These are phyloP conservation scores for Tachina fera DNA, from an alignment of 2,888 invertebrate species.

Conservation along the genomic window DNA sequence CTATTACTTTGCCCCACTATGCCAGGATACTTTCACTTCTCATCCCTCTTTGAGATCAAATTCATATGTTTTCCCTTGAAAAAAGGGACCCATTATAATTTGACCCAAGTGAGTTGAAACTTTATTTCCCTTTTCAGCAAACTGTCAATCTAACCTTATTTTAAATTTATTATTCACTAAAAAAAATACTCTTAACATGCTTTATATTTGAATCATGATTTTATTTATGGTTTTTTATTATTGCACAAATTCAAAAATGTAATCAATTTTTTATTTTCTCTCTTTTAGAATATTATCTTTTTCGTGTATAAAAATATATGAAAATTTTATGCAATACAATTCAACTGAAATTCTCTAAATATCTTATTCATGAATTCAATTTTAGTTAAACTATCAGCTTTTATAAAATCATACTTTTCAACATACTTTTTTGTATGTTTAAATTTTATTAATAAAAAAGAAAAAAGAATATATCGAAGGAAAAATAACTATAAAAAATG, in stretches of 20 bases:
- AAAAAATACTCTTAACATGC: not conserved
- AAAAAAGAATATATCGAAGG: not conserved
- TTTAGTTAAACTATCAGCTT: slow-evolving; percentile 57
- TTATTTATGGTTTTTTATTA: slow-evolving; percentile 1
- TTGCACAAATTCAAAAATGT: slow-evolving; percentile 35
- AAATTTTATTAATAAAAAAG: slow-evolving; percentile 45
- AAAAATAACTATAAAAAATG: slow-evolving; percentile 27
- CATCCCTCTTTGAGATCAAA: too few species aligned
- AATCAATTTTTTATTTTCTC: slow-evolving; percentile 52
- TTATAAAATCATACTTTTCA: slow-evolving; percentile 31
- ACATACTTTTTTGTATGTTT: slow-evolving; percentile 18
- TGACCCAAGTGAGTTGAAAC: too few species aligned
- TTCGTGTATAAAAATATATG: slow-evolving; percentile 4
- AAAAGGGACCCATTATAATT: too few species aligned
- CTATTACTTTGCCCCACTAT: too few species aligned
- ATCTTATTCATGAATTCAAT: slow-evolving; percentile 65
- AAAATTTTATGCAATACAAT: slow-evolving; percentile 44
- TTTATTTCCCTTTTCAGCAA: too few species aligned
- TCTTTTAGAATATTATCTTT: slow-evolving; percentile 4
- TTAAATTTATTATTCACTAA: not conserved
- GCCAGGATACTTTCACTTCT: too few species aligned
- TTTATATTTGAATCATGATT: slow-evolving; percentile 5
- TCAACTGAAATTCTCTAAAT: slow-evolving; percentile 57
- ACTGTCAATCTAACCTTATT: too few species aligned
- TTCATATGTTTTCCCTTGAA: too few species aligned